phyloP scores from a whole-genome alignment of 2,888 invertebrate genomes.

The Opisthograptis luteolata region DNA sequence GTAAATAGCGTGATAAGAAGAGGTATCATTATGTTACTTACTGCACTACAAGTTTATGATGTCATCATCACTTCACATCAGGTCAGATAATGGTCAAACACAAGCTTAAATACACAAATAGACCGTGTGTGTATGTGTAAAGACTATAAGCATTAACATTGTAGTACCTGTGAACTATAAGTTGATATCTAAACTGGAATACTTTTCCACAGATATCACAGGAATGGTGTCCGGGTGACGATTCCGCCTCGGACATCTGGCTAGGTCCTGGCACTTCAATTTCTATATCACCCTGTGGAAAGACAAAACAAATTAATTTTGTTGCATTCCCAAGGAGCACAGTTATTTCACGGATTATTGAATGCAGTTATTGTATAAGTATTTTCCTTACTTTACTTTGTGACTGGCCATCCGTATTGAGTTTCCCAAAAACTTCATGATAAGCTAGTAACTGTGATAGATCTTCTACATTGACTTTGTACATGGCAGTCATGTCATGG shows the following conservation, averaged over 20 bases:
- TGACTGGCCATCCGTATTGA: conserved; percentile 70
- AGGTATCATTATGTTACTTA: too few species aligned
- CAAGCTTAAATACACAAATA: too few species aligned
- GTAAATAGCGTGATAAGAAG: too few species aligned
- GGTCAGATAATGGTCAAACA: too few species aligned
- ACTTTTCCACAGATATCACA: conserved; percentile 94
- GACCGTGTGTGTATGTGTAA: too few species aligned
- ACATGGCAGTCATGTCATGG: conserved; percentile 92
- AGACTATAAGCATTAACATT: neutral
- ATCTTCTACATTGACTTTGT: conserved; percentile 93
- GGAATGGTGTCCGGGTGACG: conserved; percentile 88
- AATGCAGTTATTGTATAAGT: neutral
- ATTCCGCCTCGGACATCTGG: conserved; percentile 81
- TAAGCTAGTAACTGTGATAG: conserved; percentile 93
- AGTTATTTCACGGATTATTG: too few species aligned
- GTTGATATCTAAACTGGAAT: conserved; percentile 94
- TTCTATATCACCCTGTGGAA: conserved; percentile 72
- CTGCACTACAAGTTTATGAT: too few species aligned
- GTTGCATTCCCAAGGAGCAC: too few species aligned
- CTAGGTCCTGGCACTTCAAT: conserved; percentile 83
- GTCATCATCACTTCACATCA: too few species aligned
- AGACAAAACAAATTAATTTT: too few species aligned
- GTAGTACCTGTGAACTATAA: conserved; percentile 89
- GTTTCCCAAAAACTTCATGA: conserved; percentile 89
- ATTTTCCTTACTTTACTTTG: conserved; percentile 56